A percentile compares a stretch with the other conserved stretches of the same genome.
Evolutionary conservation across 2,113 vertebrate species (phyloP).

Genomic region (Callithrix jacchus): DNA sequence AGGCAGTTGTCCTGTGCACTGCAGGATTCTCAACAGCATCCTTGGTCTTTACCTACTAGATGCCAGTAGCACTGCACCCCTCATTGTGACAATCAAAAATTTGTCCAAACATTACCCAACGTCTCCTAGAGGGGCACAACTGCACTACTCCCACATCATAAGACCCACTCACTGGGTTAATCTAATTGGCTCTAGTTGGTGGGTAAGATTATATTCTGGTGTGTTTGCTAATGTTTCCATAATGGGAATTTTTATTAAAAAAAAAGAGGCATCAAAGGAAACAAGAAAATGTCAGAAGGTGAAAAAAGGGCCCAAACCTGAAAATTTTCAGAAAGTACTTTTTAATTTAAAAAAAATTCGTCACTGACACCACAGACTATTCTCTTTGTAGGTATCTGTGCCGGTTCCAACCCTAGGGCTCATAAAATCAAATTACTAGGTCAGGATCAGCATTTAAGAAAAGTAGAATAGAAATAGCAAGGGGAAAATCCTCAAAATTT

Average conservation of each 20-base stretch:
- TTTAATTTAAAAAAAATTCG: neutral
- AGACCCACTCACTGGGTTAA: slow-evolving; percentile 31
- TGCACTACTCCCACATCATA: neutral
- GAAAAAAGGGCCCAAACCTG: slow-evolving; percentile 3
- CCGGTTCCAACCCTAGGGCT: neutral
- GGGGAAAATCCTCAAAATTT: slow-evolving; percentile 14
- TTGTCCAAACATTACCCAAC: neutral
- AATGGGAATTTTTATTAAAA: slow-evolving; percentile 7
- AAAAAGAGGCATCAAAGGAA: slow-evolving; percentile 32
- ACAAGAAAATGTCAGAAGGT: neutral
- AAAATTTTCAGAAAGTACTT: slow-evolving; percentile 45
- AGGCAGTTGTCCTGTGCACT: neutral
- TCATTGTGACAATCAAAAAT: neutral
- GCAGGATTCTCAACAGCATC: neutral
- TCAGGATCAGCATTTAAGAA: neutral
- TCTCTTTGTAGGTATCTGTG: neutral
- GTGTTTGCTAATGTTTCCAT: slow-evolving; percentile 14
- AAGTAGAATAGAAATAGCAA: neutral
- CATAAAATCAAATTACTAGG: slow-evolving; percentile 23
- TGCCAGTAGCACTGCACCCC: neutral
- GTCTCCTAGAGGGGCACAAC: neutral
- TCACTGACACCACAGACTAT: neutral
- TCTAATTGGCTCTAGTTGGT: neutral
- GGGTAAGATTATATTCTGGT: slow-evolving; percentile 18
- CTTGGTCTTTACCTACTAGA: neutral